Evolutionary conservation across 2,113 vertebrate genomes (phyloP).

Genomic region (Lanius collurio): DNA sequence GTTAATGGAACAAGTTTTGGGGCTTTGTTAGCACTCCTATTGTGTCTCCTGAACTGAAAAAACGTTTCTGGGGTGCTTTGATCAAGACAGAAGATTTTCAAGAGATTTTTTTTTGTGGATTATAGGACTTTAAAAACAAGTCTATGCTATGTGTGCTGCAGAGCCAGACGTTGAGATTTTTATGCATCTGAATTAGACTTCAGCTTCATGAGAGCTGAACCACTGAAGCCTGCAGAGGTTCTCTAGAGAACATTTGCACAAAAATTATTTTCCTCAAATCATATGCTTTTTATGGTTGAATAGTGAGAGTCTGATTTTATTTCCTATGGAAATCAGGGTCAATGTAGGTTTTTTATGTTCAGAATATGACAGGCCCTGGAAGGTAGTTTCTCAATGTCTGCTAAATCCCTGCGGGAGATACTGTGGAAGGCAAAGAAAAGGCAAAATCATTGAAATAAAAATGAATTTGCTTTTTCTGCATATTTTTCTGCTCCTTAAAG

Average conservation of each 20-base stretch:
- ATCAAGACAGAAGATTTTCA: not conserved
- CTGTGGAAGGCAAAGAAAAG: not conserved
- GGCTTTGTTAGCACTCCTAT: not conserved
- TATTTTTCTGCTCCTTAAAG: not conserved
- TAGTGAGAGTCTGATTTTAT: constrained; percentile 15
- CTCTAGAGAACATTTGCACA: constrained; percentile 2
- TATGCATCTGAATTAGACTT: constrained; percentile 1
- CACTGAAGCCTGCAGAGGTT: not conserved
- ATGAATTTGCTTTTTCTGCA: not conserved
- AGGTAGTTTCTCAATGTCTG: not conserved
- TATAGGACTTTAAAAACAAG: not conserved
- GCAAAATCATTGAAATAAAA: constrained; percentile 7
- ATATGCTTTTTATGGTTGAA: not conserved
- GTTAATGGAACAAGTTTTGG: not conserved
- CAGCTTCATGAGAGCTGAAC: not conserved
- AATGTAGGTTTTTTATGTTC: not conserved
- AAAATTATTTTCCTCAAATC: constrained; percentile 31
- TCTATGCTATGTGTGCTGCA: not conserved
- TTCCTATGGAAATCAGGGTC: constrained; percentile 29
- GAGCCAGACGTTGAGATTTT: not conserved
- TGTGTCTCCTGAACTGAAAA: not conserved
- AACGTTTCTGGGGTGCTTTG: not conserved
- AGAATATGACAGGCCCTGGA: constrained; percentile 7
- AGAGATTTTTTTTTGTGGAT: not conserved
- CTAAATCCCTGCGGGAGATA: not conserved